phyloP scores from a whole-genome alignment of 2,888 invertebrate species.

The Callyntrura guangdongensis region DNA sequence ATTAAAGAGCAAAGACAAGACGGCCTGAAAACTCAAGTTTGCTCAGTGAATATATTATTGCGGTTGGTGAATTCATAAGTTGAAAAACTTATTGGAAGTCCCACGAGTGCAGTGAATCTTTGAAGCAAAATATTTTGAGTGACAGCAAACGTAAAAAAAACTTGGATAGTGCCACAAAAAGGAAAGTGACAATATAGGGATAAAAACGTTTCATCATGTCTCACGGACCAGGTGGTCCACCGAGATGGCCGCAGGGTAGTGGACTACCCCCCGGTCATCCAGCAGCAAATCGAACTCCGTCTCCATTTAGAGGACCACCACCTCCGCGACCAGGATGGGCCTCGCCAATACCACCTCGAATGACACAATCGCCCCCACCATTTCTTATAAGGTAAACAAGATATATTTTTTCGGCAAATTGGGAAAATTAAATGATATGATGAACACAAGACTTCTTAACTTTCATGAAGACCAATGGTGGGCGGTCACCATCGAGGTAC shows the following conservation, averaged over 20 bases:
- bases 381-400: conserved; percentile 79
- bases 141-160: background rate
- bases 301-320: conserved; percentile 75
- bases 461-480: conserved; percentile 76
- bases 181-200: conserved; percentile 26
- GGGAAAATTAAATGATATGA: background rate
- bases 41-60: too few species aligned
- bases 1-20: too few species aligned
- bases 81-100: too few species aligned
- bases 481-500: conserved; percentile 71
- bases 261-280: conserved; percentile 71
- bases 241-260: conserved; percentile 73
- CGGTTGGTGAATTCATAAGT: too few species aligned
- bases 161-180: background rate
- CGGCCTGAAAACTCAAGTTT: too few species aligned
- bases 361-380: conserved; percentile 81
- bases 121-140: background rate
- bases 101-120: background rate
- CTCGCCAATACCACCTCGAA: conserved; percentile 80
- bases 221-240: conserved; percentile 79
- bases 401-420: background rate
- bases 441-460: background rate
- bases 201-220: conserved; percentile 64
- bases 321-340: conserved; percentile 80
- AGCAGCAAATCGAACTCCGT: conserved; percentile 60